Percentiles rank a stretch among this genome's conserved stretches.
These are phyloP conservation scores for Synergus laeviventris DNA, from an alignment of 2,888 invertebrate species.

Conservation along the genomic window DNA sequence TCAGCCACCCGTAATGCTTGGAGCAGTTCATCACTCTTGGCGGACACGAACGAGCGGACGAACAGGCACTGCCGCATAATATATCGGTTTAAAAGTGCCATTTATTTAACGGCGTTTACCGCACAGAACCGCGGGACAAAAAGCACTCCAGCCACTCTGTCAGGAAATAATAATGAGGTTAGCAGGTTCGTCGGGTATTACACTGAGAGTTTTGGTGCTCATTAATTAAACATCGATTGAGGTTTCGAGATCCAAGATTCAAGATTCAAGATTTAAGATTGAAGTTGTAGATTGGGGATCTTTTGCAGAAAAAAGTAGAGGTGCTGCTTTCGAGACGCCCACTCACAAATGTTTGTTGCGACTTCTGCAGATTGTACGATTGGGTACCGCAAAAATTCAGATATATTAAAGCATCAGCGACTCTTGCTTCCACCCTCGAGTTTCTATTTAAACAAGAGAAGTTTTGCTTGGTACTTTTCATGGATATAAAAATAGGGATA, in stretches of 20 bases:
- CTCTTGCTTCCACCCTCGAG: conserved; percentile 58
- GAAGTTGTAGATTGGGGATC: neutral
- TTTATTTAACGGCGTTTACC: conserved; percentile 72
- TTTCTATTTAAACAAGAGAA: neutral
- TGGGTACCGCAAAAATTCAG: conserved; percentile 50
- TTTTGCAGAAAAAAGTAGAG: conserved; percentile 17
- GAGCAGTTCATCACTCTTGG: conserved; percentile 72
- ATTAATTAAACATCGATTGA: conserved; percentile 44
- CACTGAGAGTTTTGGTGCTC: conserved; percentile 40
- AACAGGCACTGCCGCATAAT: conserved; percentile 64
- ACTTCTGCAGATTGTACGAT: neutral
- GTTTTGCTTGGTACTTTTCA: neutral
- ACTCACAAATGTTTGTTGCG: neutral
- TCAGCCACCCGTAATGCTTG: conserved; percentile 68
- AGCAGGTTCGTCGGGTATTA: conserved; percentile 64
- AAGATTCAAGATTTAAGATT: neutral
- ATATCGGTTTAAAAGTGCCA: conserved; percentile 74
- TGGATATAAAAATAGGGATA: neutral
- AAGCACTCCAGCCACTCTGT: conserved; percentile 57
- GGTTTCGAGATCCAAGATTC: conserved; percentile 1
- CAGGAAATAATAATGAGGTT: conserved; percentile 72
- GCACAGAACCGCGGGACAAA: conserved; percentile 66
- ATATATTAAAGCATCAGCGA: conserved; percentile 62
- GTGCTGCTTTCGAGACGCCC: neutral
- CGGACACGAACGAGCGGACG: conserved; percentile 53